phyloP scores from a whole-genome alignment of 1,140 invertebrate species.

The Aphis gossypii region DNA sequence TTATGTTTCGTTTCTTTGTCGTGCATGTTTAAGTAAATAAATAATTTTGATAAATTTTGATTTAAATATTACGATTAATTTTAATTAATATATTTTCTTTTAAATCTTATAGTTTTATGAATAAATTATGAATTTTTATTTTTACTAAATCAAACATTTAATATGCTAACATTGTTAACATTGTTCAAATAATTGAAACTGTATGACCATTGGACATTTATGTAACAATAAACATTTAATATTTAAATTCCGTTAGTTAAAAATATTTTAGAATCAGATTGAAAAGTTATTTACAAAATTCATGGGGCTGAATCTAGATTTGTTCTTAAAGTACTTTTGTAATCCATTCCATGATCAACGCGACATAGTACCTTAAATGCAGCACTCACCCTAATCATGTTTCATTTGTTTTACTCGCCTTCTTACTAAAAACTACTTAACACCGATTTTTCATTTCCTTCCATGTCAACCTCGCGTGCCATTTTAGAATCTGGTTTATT shows the following conservation, averaged over 20 bases:
- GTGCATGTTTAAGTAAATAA: neutral
- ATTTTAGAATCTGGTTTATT: neutral
- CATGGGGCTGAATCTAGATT: neutral
- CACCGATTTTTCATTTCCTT: conserved; percentile 37
- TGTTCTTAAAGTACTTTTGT: conserved; percentile 1
- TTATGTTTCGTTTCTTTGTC: neutral
- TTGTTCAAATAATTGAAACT: neutral
- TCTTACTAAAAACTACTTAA: conserved; percentile 36
- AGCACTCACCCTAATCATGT: conserved; percentile 39
- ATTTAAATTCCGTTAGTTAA: neutral
- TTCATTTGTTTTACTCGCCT: conserved; percentile 32
- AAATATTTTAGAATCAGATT: neutral
- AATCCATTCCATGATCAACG: conserved; percentile 7
- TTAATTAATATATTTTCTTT: neutral
- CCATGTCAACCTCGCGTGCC: neutral
- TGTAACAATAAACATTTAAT: neutral
- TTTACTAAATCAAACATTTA: neutral
- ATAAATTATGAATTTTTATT: neutral
- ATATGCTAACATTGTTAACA: neutral
- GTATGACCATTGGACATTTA: neutral
- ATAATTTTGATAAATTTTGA: neutral
- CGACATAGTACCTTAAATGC: neutral
- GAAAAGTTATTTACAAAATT: neutral
- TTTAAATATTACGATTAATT: neutral
- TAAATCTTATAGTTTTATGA: neutral